Evolutionary conservation across 2,797 vertebrate species (phyloP).

Genomic region (Myoxocephalus aenaeus): DNA sequence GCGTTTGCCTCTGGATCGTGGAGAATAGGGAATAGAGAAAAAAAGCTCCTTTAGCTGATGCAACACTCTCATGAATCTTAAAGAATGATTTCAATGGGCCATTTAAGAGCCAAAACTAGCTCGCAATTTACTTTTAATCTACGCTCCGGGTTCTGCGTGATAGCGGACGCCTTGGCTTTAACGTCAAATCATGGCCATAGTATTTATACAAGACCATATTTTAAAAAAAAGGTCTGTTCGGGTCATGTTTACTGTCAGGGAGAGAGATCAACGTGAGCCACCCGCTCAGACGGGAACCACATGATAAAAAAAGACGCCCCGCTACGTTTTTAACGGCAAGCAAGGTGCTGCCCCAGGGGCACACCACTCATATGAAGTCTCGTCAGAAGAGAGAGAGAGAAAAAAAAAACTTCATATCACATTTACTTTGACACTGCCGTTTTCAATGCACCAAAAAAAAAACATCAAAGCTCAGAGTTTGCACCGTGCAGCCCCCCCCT

Average conservation of each 20-base stretch:
- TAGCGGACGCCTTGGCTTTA: slow-evolving; percentile 49
- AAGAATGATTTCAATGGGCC: slow-evolving; percentile 47
- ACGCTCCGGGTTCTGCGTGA: slow-evolving; percentile 62
- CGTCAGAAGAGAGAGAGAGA: background rate
- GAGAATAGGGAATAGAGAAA: background rate
- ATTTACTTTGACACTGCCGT: slow-evolving; percentile 15
- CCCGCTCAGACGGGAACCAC: background rate
- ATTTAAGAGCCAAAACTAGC: slow-evolving; percentile 62
- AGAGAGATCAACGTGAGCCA: background rate
- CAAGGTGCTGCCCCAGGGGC: slow-evolving; percentile 17
- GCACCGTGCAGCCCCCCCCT: background rate
- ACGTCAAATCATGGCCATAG: slow-evolving; percentile 42
- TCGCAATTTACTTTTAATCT: slow-evolving; percentile 67
- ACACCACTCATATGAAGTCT: background rate
- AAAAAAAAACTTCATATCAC: background rate
- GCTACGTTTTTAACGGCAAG: slow-evolving; percentile 17
- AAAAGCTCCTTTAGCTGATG: slow-evolving; percentile 28
- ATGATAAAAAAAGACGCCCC: slow-evolving; percentile 26
- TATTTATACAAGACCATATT: slow-evolving; percentile 53
- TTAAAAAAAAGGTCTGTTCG: slow-evolving; percentile 37
- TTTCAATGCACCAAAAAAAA: background rate
- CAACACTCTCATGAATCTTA: slow-evolving; percentile 64
- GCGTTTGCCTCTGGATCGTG: slow-evolving; percentile 9
- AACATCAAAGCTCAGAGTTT: slow-evolving; percentile 41
- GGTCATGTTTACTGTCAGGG: slow-evolving; percentile 32